Base-by-base conservation (phyloP, 2,888 invertebrate genomes). In the Dasysyrphus tricinctus region DNA sequence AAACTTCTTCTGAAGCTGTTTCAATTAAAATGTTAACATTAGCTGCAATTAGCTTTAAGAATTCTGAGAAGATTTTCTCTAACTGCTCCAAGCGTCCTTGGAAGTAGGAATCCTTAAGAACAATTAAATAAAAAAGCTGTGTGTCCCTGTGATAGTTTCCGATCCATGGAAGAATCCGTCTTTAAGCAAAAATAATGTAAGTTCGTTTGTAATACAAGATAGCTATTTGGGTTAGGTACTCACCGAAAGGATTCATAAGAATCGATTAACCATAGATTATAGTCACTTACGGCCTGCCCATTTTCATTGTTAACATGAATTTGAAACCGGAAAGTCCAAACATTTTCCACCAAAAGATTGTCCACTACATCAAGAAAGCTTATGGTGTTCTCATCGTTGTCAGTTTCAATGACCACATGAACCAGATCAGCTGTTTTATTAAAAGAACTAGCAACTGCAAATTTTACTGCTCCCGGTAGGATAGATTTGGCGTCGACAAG, bases 201-300 rank as follows among this genome's bases (percentile, higher is more conserved):
- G 24, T 24, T 24, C 3, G 24, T 24, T 24, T 1, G 24, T 24
- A 24, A 24, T 24, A 24, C 3, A 24, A 24, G 24, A 24, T 24
- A 24, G 1, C 3, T 24, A 24, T n/a, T n/a, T n/a, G n/a, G n/a
- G n/a, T n/a, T n/a, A 24, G 3, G 2, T 47, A 57, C 54, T 76
- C 5, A 76, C 75, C 56, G 56, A 76, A 67, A 76, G 4, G 65
- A 34, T 12, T 37, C 37, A n/a, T 47, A 67, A 3, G 56, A 67
- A n/a, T 76, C 75, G 2, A 76, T 19, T 2, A 67, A 44, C 67
- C 65, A 67, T 9, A 76, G 14, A n/a, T 76, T 76, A 7, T 56
- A 3, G n/a, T 76, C 57, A 29, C 75, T 34, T 1, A 24, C 24
- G 12, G 47, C 24, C 5, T n/a, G 14, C 3, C 14, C 6, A 12